Evolutionary conservation across 2,797 vertebrate species (phyloP), one percentile per base, ranked within the genome.

Genomic region (Simalia tracyae): DNA sequence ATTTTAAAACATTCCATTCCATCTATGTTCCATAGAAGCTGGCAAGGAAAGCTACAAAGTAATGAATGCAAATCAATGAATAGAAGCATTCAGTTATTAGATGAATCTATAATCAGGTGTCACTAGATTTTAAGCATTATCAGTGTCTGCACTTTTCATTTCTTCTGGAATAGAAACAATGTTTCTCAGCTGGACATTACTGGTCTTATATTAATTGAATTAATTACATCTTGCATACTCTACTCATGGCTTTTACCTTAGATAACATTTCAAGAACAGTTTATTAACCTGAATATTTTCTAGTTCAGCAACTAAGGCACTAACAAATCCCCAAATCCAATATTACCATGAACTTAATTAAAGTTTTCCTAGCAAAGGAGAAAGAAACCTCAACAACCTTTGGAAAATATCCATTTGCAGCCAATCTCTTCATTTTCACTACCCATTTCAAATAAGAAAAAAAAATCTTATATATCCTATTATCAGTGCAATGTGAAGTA

Each of bases 221-320:
- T 88, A 90, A 90, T 91, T 92, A 14, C 63, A 84, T 68, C 91
- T 57, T 11, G 63, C 1, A 64, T 4, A 84, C 42, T 94, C 61
- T 1, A 26, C 76, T 92, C 72, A 54, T 72, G 57, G 22, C 56
- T 63, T 84, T 86, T 86, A 59, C 61, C 0, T 87, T 0, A 57
- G 88, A 46, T 92, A 90, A 92, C 54, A 64, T 9, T 28, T 76
- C 81, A 85, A 85, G 11, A 85, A 91, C 2, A 90, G 3, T 42
- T 28, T 89, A 94, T 66, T 91, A 28, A 92, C 89, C 15, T 81
- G 61, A 90, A 5, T 85, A 42, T 92, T 66, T n/a, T 91, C 50
- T 92, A 26, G 0, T 5, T 88, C 90, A 54, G 9, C 1, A 92
- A 87, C 66, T 24, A 90, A 91, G 56, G 91, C 0, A 0, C 31